These are phyloP conservation scores for Notolabrus celidotus DNA, from an alignment of 2,797 vertebrate genomes.

Conservation along the genomic window DNA sequence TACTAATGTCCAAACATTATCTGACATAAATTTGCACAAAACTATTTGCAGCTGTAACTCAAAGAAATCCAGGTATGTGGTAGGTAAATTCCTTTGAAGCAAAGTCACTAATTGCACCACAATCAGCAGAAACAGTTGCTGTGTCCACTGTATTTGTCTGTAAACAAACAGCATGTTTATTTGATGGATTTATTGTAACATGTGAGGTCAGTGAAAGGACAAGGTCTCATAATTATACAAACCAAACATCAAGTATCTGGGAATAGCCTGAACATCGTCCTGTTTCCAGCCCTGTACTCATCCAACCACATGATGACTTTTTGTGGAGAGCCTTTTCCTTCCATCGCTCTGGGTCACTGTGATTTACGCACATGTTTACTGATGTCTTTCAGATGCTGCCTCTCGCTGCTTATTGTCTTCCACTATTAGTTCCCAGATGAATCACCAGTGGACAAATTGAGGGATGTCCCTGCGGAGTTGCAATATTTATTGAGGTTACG, in stretches of 20 bases:
- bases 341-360: constrained; percentile 69
- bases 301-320: constrained; percentile 74
- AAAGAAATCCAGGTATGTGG: constrained; percentile 36
- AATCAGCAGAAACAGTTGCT: constrained; percentile 1
- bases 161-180: constrained; percentile 28
- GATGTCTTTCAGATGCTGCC: constrained; percentile 84
- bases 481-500: constrained; percentile 85
- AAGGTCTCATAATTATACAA: constrained; percentile 58
- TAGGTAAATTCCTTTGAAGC: constrained; percentile 25
- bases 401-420: constrained; percentile 79
- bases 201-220: constrained; percentile 68
- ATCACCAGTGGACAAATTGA: constrained; percentile 82
- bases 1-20: constrained; percentile 1
- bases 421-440: constrained; percentile 85
- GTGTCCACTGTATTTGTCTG: neutral
- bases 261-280: constrained; percentile 72
- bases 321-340: constrained; percentile 74
- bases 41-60: neutral
- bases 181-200: constrained; percentile 48
- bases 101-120: neutral
- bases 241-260: constrained; percentile 68
- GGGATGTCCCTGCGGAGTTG: constrained; percentile 70
- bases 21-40: no score
- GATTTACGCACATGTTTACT: constrained; percentile 85
- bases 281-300: constrained; percentile 65